These are phyloP conservation scores for Anoplophora glabripennis DNA, from an alignment of 1,140 invertebrate species.

Conservation along the genomic window DNA sequence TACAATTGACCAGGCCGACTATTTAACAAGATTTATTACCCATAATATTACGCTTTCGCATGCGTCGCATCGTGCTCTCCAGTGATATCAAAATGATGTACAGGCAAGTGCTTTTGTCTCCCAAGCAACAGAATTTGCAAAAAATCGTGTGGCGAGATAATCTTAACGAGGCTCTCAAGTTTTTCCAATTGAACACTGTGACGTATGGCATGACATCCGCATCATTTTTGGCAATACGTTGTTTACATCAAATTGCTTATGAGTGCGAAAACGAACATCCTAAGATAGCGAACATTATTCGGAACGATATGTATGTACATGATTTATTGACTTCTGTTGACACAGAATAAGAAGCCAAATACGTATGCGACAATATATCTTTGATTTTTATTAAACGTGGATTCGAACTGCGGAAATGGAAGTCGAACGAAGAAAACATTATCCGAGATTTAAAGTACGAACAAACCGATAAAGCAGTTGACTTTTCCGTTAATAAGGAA, in stretches of 20 bases:
- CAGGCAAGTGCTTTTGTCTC: conserved; percentile 35
- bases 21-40: conserved; percentile 32
- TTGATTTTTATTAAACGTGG: neutral
- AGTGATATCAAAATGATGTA: conserved; percentile 50
- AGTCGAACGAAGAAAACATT: neutral
- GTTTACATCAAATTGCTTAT: neutral
- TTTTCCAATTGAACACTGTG: neutral
- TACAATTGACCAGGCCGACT: conserved; percentile 29
- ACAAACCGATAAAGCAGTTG: too few species aligned
- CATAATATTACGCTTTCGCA: conserved; percentile 48
- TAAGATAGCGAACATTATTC: conserved; percentile 13
- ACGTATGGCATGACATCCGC: conserved; percentile 38
- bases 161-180: neutral
- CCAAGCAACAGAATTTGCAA: conserved; percentile 27
- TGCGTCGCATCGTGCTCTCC: conserved; percentile 41
- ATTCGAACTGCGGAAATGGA: neutral
- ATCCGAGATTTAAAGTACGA: too few species aligned
- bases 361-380: too few species aligned
- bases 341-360: neutral
- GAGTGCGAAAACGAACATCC: conserved; percentile 5
- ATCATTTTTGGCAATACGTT: neutral
- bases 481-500: too few species aligned
- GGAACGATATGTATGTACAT: conserved; percentile 40
- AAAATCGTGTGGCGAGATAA: neutral
- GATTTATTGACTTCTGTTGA: conserved; percentile 30